A percentile compares a stretch with the other conserved stretches of the same genome.
These are phyloP conservation scores for Babyrousa celebensis DNA, from an alignment of 2,797 vertebrate genomes.

Conservation along the genomic window DNA sequence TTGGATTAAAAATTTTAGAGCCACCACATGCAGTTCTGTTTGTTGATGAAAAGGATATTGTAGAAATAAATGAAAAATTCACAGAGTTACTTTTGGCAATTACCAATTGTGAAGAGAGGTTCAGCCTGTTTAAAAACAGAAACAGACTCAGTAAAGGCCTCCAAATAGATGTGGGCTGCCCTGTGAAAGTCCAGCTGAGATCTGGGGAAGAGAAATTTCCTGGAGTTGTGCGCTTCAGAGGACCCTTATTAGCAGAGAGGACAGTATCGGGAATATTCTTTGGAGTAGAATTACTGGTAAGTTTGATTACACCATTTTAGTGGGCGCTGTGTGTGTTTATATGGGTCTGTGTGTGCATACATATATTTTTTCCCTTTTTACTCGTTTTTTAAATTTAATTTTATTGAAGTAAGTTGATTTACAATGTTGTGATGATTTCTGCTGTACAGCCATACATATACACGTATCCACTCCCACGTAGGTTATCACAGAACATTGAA, in stretches of 20 bases:
- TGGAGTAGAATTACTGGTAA: constrained; percentile 99
- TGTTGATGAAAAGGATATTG: constrained; percentile 97
- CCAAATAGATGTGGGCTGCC: constrained; percentile 96
- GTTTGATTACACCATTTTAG: constrained; percentile 81
- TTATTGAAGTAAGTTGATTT: too few relatives aligned
- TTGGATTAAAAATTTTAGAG: constrained; percentile 97
- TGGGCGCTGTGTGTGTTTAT: background rate
- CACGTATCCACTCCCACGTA: too few relatives aligned
- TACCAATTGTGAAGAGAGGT: constrained; percentile 98
- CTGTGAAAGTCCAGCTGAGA: constrained; percentile 97
- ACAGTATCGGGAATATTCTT: constrained; percentile 98
- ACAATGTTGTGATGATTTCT: too few relatives aligned
- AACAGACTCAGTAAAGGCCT: constrained; percentile 95
- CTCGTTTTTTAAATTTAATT: too few relatives aligned
- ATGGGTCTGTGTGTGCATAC: background rate
- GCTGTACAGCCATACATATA: too few relatives aligned
- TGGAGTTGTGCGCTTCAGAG: constrained; percentile 98
- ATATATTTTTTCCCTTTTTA: background rate
- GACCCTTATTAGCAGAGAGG: constrained; percentile 96
- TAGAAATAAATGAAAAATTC: constrained; percentile 97
- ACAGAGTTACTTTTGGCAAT: constrained; percentile 98
- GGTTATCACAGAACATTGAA: too few relatives aligned
- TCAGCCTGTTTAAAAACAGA: constrained; percentile 96
- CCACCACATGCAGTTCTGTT: constrained; percentile 96
- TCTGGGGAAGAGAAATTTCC: constrained; percentile 96